These are phyloP conservation scores for Lycocorax pyrrhopterus DNA, from an alignment of 2,113 vertebrate genomes.

Conservation along the genomic window DNA sequence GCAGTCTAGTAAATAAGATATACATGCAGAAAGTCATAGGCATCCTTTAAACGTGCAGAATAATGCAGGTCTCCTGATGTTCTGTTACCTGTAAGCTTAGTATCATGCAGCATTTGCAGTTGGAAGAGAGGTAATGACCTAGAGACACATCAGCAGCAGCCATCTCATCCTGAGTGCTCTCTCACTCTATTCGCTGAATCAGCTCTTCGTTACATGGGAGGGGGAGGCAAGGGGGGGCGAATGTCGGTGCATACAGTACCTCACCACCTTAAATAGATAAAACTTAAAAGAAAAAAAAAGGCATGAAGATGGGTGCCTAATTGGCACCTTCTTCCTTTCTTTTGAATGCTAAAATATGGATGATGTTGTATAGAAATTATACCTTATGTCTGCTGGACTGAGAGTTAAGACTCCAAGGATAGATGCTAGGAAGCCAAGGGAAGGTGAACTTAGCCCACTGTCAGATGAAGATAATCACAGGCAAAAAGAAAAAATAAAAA, in stretches of 20 bases:
- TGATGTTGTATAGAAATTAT: slow-evolving; percentile 56
- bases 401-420: slow-evolving; percentile 64
- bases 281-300: slow-evolving; percentile 1
- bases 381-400: slow-evolving; percentile 62
- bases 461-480: slow-evolving; percentile 59
- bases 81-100: slow-evolving; percentile 87
- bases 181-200: slow-evolving; percentile 87
- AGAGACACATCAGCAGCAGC: slow-evolving; percentile 88
- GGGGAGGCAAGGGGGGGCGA: slow-evolving; percentile 54
- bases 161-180: slow-evolving; percentile 80
- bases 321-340: slow-evolving; percentile 42
- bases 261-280: slow-evolving; percentile 79
- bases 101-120: slow-evolving; percentile 76
- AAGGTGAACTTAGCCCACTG: slow-evolving; percentile 61
- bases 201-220: slow-evolving; percentile 83
- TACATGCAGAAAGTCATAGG: slow-evolving; percentile 69
- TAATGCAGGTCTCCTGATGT: slow-evolving; percentile 67
- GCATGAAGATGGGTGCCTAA: neutral
- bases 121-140: slow-evolving; percentile 87
- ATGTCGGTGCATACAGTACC: slow-evolving; percentile 70
- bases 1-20: slow-evolving; percentile 48
- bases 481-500: neutral
- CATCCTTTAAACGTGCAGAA: slow-evolving; percentile 69
- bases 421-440: slow-evolving; percentile 51
- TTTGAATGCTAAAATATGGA: slow-evolving; percentile 48